These are phyloP conservation scores for Phortica okadai DNA, from an alignment of 2,888 invertebrate genomes.

Conservation along the genomic window DNA sequence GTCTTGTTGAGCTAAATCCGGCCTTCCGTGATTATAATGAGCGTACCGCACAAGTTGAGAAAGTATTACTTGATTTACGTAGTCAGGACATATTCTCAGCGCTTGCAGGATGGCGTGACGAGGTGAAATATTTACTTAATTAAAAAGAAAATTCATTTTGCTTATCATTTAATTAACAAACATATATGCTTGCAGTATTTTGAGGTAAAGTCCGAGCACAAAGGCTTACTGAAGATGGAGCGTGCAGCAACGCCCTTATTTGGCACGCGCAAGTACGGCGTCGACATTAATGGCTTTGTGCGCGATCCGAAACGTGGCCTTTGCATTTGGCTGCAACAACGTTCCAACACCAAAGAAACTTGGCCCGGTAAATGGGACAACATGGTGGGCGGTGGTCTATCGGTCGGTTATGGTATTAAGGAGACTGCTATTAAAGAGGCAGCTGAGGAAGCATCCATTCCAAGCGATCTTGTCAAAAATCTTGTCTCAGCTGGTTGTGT, in stretches of 20 bases:
- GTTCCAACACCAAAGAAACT: slow-evolving; percentile 93
- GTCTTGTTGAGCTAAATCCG: slow-evolving; percentile 89
- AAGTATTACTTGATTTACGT: slow-evolving; percentile 86
- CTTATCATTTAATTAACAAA: not conserved
- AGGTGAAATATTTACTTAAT: slow-evolving; percentile 78
- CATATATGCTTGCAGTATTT: slow-evolving; percentile 81
- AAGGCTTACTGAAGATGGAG: slow-evolving; percentile 87
- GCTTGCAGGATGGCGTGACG: slow-evolving; percentile 94
- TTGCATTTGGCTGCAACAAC: slow-evolving; percentile 92
- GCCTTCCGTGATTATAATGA: slow-evolving; percentile 91
- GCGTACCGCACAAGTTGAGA: slow-evolving; percentile 86
- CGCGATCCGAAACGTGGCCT: slow-evolving; percentile 89
- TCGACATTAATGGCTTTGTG: slow-evolving; percentile 95
- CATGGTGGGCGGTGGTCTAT: slow-evolving; percentile 95
- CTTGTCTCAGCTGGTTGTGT: slow-evolving; percentile 77
- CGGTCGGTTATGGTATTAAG: slow-evolving; percentile 90
- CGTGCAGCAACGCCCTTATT: slow-evolving; percentile 95
- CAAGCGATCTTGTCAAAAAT: slow-evolving; percentile 84
- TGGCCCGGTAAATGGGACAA: slow-evolving; percentile 98
- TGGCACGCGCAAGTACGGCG: slow-evolving; percentile 95
- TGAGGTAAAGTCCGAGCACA: slow-evolving; percentile 86
- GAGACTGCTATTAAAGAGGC: slow-evolving; percentile 96
- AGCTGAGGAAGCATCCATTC: slow-evolving; percentile 94
- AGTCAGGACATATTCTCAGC: slow-evolving; percentile 87
- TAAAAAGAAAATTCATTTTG: not conserved